Conservation (phyloP, 2,113 vertebrate genomes). For the Catharus bicknelli region DNA sequence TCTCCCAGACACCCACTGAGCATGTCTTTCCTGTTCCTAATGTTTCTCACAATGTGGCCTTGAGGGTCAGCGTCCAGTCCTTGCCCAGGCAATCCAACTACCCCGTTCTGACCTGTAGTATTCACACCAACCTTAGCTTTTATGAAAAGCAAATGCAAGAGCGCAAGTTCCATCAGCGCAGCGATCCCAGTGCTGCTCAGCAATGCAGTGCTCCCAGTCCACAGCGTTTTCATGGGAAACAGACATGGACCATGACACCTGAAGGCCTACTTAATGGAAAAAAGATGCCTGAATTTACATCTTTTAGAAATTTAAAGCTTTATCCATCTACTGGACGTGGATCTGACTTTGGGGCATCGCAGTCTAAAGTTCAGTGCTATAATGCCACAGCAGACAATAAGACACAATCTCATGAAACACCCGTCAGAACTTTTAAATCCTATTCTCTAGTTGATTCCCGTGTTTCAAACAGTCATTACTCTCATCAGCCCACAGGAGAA, state of each 20-base stretch:
- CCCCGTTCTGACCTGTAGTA: conserved; percentile 92
- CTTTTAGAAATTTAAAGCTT: conserved; percentile 82
- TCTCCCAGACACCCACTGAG: conserved; percentile 92
- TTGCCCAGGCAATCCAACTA: conserved; percentile 95
- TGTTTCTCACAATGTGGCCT: conserved; percentile 93
- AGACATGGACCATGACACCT: conserved; percentile 74
- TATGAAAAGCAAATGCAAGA: conserved; percentile 80
- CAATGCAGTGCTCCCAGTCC: conserved; percentile 71
- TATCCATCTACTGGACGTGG: conserved; percentile 75
- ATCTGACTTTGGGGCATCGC: conserved; percentile 70
- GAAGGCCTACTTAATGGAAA: conserved; percentile 64
- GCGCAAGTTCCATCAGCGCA: conserved; percentile 50
- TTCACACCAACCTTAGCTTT: conserved; percentile 86
- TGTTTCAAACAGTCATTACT: conserved; percentile 70
- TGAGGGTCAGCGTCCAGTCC: conserved; percentile 96
- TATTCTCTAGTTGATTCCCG: conserved; percentile 80
- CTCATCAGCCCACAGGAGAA: conserved; percentile 77
- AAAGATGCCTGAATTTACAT: conserved; percentile 72
- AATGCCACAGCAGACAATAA: conserved; percentile 73
- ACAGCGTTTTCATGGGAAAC: conserved; percentile 77
- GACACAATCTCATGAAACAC: conserved; percentile 71
- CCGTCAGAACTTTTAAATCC: conserved; percentile 85
- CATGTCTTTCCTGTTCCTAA: conserved; percentile 96
- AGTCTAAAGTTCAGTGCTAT: conserved; percentile 74
- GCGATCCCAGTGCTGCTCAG: conserved; percentile 48